These are phyloP conservation scores for Stenchaetothrips biformis DNA, from an alignment of 2,888 invertebrate species.

Conservation along the genomic window DNA sequence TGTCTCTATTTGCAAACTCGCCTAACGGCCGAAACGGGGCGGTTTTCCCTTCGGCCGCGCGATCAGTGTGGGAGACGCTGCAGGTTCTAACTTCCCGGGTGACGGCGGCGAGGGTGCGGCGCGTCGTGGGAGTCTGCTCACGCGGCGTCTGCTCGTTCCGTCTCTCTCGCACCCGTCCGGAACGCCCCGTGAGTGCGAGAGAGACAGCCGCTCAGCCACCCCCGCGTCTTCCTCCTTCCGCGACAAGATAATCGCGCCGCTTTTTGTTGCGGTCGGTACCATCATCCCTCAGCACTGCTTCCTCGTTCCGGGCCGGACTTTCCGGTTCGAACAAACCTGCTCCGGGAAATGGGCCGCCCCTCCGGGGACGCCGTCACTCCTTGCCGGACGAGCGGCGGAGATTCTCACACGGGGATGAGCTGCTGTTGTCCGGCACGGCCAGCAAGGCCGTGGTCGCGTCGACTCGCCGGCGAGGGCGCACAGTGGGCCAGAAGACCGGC, in stretches of 20 bases:
- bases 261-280: no score
- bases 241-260: slow-evolving; percentile 13
- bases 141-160: not conserved
- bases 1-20: not conserved
- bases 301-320: not conserved
- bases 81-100: not conserved
- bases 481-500: not conserved
- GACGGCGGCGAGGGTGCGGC: not conserved
- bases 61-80: not conserved
- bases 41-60: no score
- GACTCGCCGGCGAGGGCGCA: not conserved
- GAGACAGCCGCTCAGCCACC: not conserved
- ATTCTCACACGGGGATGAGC: slow-evolving; percentile 2
- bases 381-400: not conserved
- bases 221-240: slow-evolving; percentile 13
- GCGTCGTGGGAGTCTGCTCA: not conserved
- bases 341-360: not conserved
- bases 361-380: no score
- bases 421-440: not conserved
- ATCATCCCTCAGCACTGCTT: not conserved
- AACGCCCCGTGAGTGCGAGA: not conserved
- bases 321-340: slow-evolving; percentile 8
- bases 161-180: not conserved
- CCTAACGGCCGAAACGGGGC: not conserved
- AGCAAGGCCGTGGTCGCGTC: not conserved